Base-by-base conservation (phyloP, 2,888 invertebrate species). In the Epistrophella euchroma region DNA sequence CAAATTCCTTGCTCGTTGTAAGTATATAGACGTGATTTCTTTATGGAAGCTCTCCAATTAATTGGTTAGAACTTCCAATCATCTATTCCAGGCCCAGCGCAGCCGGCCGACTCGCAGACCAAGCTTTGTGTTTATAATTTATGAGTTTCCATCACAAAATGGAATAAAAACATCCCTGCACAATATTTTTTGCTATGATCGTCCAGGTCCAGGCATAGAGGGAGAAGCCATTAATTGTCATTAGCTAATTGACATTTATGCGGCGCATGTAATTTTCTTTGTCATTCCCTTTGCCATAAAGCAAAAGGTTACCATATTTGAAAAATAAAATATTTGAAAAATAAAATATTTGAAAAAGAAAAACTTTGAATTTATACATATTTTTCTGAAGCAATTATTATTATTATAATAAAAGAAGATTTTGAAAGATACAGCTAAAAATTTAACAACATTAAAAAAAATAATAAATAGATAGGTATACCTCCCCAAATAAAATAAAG, bases 211-310 rank as follows among this genome's bases (percentile, higher is more conserved):
- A 11, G 32, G 32, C n/a, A 22, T 25, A 70, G 58, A n/a, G 56
- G 35, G 73, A 52, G 50, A 58, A 45, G 58, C 60, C 86, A 86
- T 86, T 86, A 82, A 86, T 86, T 86, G 82, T 82, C 86, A 86
- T 86, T 86, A 82, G 82, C 86, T 86, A 86, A 86, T 86, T 86
- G 86, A 86, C 86, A 86, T 86, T 86, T 82, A 86, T 82, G 82
- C 71, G 77, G 86, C 68, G 68, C 82, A 64, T 77, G 77, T 74
- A 78, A 74, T 82, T 77, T 64, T 62, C 50, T 37, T 25, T 50
- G 15, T 13, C 35, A 25, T 17, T 55, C 35, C 5, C 4, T 35
- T 22, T 50, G 35, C 13, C 40, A 22, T n/a, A 9, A 37, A 25
- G 3, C 0, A 25, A 25, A 52, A 28, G 60, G 40, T 60, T 15